Conservation (phyloP, 2,113 vertebrate genomes). For the Zosterops pallidus region DNA sequence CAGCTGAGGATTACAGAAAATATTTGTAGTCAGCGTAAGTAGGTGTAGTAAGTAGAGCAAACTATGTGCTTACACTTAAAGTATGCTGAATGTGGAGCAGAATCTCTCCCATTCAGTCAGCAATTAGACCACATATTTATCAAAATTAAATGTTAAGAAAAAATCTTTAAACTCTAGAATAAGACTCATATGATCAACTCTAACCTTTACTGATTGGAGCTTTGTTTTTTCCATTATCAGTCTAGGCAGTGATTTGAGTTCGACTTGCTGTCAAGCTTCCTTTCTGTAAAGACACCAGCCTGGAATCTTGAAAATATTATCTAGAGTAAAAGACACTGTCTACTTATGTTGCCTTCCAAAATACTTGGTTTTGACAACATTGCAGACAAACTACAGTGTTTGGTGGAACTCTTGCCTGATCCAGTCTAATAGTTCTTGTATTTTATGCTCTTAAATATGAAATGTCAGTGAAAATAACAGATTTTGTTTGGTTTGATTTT, state of each 20-base stretch:
- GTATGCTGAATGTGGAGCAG: background rate
- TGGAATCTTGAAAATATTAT: background rate
- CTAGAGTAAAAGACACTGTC: background rate
- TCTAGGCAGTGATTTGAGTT: background rate
- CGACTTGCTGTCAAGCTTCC: background rate
- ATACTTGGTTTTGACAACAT: background rate
- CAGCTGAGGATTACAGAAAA: background rate
- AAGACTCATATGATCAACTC: background rate
- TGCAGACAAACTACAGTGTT: background rate
- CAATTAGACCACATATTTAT: background rate
- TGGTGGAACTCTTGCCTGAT: background rate
- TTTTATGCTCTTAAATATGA: background rate
- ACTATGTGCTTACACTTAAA: background rate
- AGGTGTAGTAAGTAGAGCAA: background rate
- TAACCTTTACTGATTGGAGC: background rate
- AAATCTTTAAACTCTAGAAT: background rate
- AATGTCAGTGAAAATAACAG: background rate
- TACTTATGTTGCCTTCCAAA: background rate
- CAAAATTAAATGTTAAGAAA: background rate
- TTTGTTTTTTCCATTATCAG: background rate
- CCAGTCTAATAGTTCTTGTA: background rate
- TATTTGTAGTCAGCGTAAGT: background rate
- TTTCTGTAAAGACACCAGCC: background rate
- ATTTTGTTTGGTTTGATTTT: slow-evolving; percentile 42
- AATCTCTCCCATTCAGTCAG: background rate